phyloP scores from a whole-genome alignment of 2,797 vertebrate genomes.

The Leuciscus waleckii region DNA sequence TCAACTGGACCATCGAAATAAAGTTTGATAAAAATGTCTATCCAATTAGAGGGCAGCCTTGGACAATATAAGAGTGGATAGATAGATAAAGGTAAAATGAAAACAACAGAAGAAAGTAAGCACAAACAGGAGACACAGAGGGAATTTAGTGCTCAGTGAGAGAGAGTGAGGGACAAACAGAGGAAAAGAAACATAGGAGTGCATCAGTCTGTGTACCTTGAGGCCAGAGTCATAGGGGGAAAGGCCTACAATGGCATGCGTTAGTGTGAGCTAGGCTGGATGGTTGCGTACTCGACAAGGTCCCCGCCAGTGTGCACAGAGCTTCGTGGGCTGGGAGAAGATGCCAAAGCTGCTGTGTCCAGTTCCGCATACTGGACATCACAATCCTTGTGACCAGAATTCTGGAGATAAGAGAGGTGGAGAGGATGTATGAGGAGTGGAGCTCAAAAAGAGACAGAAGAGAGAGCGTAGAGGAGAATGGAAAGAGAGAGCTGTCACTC shows the following conservation, averaged over 20 bases:
- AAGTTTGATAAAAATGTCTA: neutral
- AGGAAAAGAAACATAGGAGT: constrained; percentile 62
- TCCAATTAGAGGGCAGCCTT: constrained; percentile 41
- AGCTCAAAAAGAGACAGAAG: constrained; percentile 52
- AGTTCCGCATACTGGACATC: constrained; percentile 94
- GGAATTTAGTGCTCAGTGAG: constrained; percentile 58
- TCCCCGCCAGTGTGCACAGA: constrained; percentile 87
- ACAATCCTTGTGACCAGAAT: constrained; percentile 86
- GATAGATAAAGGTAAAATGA: neutral
- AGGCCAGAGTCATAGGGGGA: constrained; percentile 86
- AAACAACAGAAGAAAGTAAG: constrained; percentile 2
- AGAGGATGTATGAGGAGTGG: constrained; percentile 78
- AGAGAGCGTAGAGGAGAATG: constrained; percentile 53
- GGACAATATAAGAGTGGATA: neutral
- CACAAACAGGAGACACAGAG: constrained; percentile 33
- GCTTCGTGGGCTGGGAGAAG: constrained; percentile 83
- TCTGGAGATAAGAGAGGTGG: constrained; percentile 86
- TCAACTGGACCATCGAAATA: neutral
- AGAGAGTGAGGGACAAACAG: constrained; percentile 58
- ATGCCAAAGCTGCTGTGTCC: constrained; percentile 92
- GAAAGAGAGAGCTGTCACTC: constrained; percentile 35
- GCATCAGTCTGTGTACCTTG: constrained; percentile 85
- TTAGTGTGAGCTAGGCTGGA: constrained; percentile 93
- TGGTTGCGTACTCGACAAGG: constrained; percentile 92
- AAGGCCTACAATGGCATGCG: constrained; percentile 86